Conservation (phyloP, 2,113 vertebrate species). For the Rhinoptilus africanus region DNA sequence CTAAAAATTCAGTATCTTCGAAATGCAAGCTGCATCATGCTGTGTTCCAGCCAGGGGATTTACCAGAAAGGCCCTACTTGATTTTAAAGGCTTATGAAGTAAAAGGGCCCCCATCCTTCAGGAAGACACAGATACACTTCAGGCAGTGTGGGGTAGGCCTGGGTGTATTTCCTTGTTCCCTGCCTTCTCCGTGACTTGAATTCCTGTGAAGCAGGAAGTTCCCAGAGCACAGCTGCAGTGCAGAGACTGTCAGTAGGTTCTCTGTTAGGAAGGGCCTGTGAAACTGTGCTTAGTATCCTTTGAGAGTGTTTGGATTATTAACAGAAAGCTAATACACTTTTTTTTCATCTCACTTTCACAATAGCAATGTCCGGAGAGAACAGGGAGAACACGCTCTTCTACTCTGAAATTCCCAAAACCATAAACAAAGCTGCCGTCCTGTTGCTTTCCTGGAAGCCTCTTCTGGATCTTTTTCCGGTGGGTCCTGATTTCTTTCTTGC, state of each 20-base stretch:
- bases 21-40: background rate
- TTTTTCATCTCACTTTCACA: background rate
- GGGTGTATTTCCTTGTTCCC: background rate
- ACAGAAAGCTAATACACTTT: background rate
- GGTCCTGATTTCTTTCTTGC: background rate
- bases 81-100: background rate
- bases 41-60: background rate
- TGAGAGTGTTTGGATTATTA: background rate
- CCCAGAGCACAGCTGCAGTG: background rate
- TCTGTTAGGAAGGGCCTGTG: background rate
- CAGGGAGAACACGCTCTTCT: conserved; percentile 84
- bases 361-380: conserved; percentile 84
- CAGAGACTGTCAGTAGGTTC: background rate
- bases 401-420: conserved; percentile 83
- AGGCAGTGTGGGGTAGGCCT: background rate
- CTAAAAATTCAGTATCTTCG: background rate
- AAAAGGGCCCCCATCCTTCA: background rate
- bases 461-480: conserved; percentile 84
- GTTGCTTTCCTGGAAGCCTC: conserved; percentile 83
- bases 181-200: background rate
- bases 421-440: conserved; percentile 78
- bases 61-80: background rate
- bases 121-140: background rate
- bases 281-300: background rate
- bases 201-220: background rate